Evolutionary conservation across 92 coral and sea anemone genomes (phyloP).

Genomic region (Zoanthus solanderi): DNA sequence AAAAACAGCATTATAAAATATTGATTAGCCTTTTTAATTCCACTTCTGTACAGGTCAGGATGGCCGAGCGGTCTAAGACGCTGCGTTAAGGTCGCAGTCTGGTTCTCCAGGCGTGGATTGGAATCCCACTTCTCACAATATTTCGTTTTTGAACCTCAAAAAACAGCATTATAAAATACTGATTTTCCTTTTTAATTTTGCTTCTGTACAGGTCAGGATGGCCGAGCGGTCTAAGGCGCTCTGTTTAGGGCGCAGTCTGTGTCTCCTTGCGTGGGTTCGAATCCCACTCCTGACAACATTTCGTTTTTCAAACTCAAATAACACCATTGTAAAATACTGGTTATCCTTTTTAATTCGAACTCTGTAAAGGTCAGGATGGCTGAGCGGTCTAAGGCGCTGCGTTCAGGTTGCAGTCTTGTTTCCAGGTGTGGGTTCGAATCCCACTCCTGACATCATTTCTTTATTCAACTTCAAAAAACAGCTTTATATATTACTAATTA

Average conservation of each 20-base stretch:
- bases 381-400: constrained; percentile 99
- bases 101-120: constrained; percentile 99
- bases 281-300: not conserved
- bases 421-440: no score
- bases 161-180: no score
- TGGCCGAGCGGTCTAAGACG: constrained; percentile 99
- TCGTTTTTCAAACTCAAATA: no score
- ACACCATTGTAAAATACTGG: no score
- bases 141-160: no score
- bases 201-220: not conserved
- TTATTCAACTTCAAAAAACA: no score
- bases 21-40: no score
- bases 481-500: no score
- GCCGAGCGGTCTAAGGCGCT: not conserved
- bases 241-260: not conserved
- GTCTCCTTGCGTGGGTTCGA: not conserved
- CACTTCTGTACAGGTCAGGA: not conserved
- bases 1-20: no score
- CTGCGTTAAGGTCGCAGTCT: constrained; percentile 99
- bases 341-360: no score
- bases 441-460: no score
- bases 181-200: no score
- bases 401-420: constrained; percentile 99
- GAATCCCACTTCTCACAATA: constrained; percentile 99
- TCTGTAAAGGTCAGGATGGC: constrained; percentile 58